These are phyloP conservation scores for Ophion slaviceki DNA, from an alignment of 2,888 invertebrate genomes.

Conservation along the genomic window DNA sequence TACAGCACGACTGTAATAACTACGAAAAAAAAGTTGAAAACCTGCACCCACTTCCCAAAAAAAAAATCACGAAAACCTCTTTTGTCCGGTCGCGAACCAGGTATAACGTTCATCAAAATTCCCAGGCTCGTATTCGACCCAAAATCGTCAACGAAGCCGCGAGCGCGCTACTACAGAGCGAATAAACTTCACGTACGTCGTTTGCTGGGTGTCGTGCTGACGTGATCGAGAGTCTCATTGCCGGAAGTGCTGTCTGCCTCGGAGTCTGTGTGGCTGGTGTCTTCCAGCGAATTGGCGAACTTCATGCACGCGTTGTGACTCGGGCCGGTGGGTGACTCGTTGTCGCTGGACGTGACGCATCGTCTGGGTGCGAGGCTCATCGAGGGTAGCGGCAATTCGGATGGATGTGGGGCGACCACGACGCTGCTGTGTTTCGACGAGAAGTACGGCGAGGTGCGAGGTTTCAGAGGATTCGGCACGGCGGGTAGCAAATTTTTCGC, in stretches of 20 bases:
- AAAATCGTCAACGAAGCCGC: neutral
- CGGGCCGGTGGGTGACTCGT: constrained; percentile 32
- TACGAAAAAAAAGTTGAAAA: too few species aligned
- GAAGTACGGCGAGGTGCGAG: constrained; percentile 79
- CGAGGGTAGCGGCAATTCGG: constrained; percentile 81
- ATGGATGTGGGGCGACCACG: constrained; percentile 81
- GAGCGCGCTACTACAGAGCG: neutral
- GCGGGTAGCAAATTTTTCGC: constrained; percentile 80
- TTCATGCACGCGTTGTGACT: constrained; percentile 47
- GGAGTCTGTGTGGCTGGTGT: constrained; percentile 68
- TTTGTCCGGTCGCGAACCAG: too few species aligned
- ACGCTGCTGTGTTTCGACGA: constrained; percentile 70
- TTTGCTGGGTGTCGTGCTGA: constrained; percentile 76
- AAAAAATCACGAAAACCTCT: too few species aligned
- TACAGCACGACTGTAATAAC: too few species aligned
- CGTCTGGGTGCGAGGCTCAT: constrained; percentile 79
- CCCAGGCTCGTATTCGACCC: too few species aligned
- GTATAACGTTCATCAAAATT: too few species aligned
- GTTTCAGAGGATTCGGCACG: constrained; percentile 80
- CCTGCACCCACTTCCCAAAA: too few species aligned
- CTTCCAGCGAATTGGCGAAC: constrained; percentile 69
- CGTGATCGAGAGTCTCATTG: constrained; percentile 70
- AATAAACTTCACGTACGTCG: constrained; percentile 70
- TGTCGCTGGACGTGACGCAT: constrained; percentile 54
- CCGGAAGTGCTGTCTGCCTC: constrained; percentile 70